These are phyloP conservation scores for Aeoliscus strigatus DNA, from an alignment of 2,797 vertebrate species.

Conservation along the genomic window DNA sequence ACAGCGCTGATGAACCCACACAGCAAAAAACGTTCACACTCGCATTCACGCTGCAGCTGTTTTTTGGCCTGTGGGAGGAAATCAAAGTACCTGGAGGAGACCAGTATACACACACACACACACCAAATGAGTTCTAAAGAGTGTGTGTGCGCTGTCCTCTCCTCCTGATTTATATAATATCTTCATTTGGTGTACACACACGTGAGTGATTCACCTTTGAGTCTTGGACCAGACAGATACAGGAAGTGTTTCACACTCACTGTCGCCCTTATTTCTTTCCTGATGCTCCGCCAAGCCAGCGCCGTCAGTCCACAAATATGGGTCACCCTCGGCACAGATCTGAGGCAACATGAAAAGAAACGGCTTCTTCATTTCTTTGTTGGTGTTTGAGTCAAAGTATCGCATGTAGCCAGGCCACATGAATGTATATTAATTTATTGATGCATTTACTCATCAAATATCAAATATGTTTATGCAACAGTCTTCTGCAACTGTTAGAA, in stretches of 20 bases:
- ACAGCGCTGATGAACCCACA: no score
- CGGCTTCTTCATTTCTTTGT: slow-evolving; percentile 16
- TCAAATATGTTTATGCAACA: no score
- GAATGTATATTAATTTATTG: no score
- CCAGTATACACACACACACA: slow-evolving; percentile 10
- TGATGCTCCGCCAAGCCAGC: slow-evolving; percentile 63
- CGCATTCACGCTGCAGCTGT: slow-evolving; percentile 10
- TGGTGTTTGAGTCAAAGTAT: not conserved
- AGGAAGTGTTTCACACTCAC: slow-evolving; percentile 49
- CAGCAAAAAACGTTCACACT: slow-evolving; percentile 11
- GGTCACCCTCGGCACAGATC: slow-evolving; percentile 56
- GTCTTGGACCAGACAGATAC: slow-evolving; percentile 38
- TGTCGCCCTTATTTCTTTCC: slow-evolving; percentile 63
- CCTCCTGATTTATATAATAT: slow-evolving; percentile 30
- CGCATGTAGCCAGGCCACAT: no score
- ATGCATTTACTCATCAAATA: no score
- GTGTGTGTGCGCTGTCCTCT: slow-evolving; percentile 29
- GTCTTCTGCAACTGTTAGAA: no score
- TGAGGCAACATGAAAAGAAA: slow-evolving; percentile 25
- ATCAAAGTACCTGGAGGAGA: no score
- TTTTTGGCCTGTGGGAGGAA: no score
- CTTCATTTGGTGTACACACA: slow-evolving; percentile 27
- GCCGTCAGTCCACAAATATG: slow-evolving; percentile 60
- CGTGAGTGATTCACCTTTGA: slow-evolving; percentile 39
- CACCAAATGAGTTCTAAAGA: slow-evolving; percentile 9